These are phyloP conservation scores for Myripristis murdjan DNA, from an alignment of 2,797 vertebrate genomes.

Conservation along the genomic window DNA sequence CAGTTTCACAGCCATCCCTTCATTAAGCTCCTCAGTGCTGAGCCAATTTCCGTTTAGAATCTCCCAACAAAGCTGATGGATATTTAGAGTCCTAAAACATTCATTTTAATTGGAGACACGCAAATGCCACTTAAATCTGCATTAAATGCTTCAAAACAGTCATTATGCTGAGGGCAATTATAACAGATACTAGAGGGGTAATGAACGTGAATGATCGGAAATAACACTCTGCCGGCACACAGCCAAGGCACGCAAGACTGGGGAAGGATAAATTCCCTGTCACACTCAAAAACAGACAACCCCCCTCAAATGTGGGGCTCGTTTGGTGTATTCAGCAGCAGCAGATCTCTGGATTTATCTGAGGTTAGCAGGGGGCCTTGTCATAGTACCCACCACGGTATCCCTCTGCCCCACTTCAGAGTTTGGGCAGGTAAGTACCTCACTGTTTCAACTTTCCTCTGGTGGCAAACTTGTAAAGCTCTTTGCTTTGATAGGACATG, in stretches of 20 bases:
- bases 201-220: constrained; percentile 49
- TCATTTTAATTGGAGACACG: constrained; percentile 57
- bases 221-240: constrained; percentile 45
- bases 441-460: constrained; percentile 15
- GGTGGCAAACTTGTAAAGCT: constrained; percentile 15
- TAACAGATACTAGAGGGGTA: constrained; percentile 36
- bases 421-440: constrained; percentile 25
- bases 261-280: neutral
- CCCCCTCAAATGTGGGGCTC: constrained; percentile 20
- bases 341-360: constrained; percentile 1
- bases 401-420: constrained; percentile 25
- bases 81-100: constrained; percentile 67
- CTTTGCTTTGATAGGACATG: neutral
- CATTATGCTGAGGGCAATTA: constrained; percentile 51
- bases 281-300: constrained; percentile 40
- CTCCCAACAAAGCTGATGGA: constrained; percentile 65
- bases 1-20: constrained; percentile 57
- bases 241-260: constrained; percentile 45
- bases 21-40: constrained; percentile 48
- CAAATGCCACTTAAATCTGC: constrained; percentile 64
- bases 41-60: constrained; percentile 65
- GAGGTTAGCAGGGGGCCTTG: neutral
- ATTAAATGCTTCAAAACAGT: constrained; percentile 63
- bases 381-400: neutral
- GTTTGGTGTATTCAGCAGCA: constrained; percentile 22